These are phyloP conservation scores for Sebastes aleutianus DNA, from an alignment of 2,797 vertebrate species.

Conservation along the genomic window DNA sequence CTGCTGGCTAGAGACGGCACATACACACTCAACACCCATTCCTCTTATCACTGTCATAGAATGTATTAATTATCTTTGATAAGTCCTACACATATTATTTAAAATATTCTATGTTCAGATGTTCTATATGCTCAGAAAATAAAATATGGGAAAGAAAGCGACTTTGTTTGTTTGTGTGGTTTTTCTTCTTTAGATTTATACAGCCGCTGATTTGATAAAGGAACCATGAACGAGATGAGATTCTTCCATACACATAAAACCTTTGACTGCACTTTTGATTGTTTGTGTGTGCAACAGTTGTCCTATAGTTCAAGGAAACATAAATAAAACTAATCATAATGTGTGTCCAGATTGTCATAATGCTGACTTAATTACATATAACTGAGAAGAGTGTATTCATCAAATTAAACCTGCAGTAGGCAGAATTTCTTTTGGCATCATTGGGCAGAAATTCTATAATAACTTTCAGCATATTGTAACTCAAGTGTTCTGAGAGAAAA, in stretches of 20 bases:
- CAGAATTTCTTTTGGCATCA: too few species aligned
- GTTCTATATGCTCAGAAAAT: conserved; percentile 67
- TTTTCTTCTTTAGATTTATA: neutral
- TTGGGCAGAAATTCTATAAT: too few species aligned
- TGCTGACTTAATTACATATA: neutral
- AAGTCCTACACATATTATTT: conserved; percentile 66
- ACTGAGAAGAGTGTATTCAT: neutral
- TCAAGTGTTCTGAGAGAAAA: too few species aligned
- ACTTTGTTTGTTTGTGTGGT: neutral
- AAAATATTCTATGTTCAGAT: conserved; percentile 70
- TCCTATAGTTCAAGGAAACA: too few species aligned
- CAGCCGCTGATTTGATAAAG: neutral
- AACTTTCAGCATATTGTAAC: too few species aligned
- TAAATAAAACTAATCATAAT: neutral
- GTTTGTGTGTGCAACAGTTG: neutral
- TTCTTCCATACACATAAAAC: neutral
- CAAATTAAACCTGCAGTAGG: too few species aligned
- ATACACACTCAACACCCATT: conserved; percentile 52
- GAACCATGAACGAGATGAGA: neutral
- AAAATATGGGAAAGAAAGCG: conserved; percentile 42
- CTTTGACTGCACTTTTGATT: neutral
- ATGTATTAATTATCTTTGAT: conserved; percentile 62
- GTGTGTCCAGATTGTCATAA: neutral
- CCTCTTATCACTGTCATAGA: conserved; percentile 65
- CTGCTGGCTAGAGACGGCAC: conserved; percentile 33